These are phyloP conservation scores for Ammospiza maritima DNA, from an alignment of 2,797 vertebrate genomes.

Conservation along the genomic window DNA sequence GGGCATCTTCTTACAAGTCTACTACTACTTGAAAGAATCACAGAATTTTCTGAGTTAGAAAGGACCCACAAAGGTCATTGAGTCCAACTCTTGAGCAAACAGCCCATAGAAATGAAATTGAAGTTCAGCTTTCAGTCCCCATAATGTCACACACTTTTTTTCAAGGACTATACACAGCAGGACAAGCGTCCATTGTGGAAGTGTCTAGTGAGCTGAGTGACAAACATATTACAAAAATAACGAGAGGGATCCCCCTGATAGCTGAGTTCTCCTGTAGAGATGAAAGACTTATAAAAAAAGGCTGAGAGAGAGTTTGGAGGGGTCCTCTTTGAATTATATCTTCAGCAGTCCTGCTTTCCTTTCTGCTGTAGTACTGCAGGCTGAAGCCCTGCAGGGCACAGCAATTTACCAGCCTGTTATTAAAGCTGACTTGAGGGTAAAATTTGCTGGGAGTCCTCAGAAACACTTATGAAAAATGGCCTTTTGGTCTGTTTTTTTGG, in stretches of 20 bases:
- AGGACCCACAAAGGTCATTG: not conserved
- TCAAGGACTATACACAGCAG: not conserved
- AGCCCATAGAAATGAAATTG: not conserved
- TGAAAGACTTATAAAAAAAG: not conserved
- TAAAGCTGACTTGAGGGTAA: not conserved
- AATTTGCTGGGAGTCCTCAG: not conserved
- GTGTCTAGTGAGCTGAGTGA: not conserved
- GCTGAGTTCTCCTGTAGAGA: not conserved
- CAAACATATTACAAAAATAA: not conserved
- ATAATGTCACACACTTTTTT: not conserved
- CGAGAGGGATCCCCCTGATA: not conserved
- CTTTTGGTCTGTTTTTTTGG: not conserved
- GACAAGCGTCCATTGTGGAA: not conserved
- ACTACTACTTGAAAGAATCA: not conserved
- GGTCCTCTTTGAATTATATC: fast-evolving
- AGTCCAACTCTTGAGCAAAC: not conserved
- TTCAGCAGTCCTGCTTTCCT: not conserved
- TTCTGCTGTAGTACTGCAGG: not conserved
- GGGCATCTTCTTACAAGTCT: not conserved
- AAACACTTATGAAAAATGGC: not conserved
- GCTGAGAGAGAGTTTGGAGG: too few relatives aligned
- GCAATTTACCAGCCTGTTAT: not conserved
- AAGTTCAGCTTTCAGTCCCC: not conserved
- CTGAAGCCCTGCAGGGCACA: not conserved
- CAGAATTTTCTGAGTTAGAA: not conserved